Evolutionary conservation across 2,888 invertebrate genomes (phyloP), one percentile per base, ranked within the genome.

Genomic region (Meganola albula): DNA sequence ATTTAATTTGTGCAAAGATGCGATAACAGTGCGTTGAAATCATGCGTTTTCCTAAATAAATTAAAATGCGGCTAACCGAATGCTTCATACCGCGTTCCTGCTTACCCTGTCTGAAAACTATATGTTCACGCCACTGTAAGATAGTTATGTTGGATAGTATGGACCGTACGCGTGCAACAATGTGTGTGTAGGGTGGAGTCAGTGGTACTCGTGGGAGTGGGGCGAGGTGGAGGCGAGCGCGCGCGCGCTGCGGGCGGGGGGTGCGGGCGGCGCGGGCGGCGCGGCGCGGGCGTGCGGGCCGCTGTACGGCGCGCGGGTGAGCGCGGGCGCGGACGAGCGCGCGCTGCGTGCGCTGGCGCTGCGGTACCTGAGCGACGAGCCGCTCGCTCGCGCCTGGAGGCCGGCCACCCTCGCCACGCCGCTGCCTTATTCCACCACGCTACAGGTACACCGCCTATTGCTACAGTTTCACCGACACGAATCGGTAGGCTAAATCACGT

Each of bases 181-280:
- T 21, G n/a, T 10, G 4, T 9, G 22, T 16, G 7, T 38, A 86
- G 86, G 86, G 8, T 86, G 86, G 86, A 73, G 70, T 30, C 70
- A 60, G 2, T 76, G 77, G 71, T 83, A 86, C 64, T 63, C 63
- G 34, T 86, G 85, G 79, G 83, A 78, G 48, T 85, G 85, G 86
- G 78, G 84, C 42, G 85, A 85, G 53, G 66, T 63, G 34, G 38
- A 42, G 14, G 65, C 71, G 43, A 14, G 67, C 37, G 56, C 60
- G 29, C 47, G 47, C 3, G 61, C 49, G 1, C 24, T 61, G 14
- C 62, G 64, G 44, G 52, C 8, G 59, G 61, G 31, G 55, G 50
- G 27, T 44, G 41, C 30, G 30, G 31, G 62, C 12, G 50, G 45
- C 7, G 53, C 57, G 32, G 45, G 48, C 29, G 44, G 37, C 35